Base-by-base conservation (phyloP, 2,797 vertebrate species). In the Distichodus sexfasciatus region DNA sequence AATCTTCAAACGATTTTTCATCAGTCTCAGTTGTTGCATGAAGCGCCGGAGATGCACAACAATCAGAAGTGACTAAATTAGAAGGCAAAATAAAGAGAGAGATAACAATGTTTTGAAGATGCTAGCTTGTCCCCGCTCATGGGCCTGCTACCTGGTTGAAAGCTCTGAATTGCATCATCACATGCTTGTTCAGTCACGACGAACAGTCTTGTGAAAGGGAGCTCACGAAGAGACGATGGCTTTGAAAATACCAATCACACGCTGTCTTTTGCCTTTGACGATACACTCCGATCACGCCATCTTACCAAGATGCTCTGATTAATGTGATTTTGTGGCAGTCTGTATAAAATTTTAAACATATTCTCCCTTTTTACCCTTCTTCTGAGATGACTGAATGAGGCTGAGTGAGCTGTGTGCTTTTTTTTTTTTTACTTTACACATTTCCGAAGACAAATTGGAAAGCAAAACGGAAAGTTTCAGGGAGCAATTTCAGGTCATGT, bases 401-500 rank as follows among this genome's bases (percentile, higher is more conserved):
- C 6, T 31, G 46, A 69, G 28, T 23, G 4, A 24, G 19, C 29
- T 36, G 15, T 8, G 8, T 36, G 48, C 50, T 15, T 35, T 62
- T 40, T 38, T 14, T 3, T 28, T 48, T 7, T 38, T 14, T 3
- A 26, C 40, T 7, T 17, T 7, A 17, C n/a, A 4, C 12, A 23
- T 54, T 47, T 43, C 48, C 41, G n/a, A 44, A 70, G 67, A 70
- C 46, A 44, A 54, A 70, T 54, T 11, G 47, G 2, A 1, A 23
- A 53, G 35, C 14, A 6, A 41, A 31, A 0, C 35, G 24, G 12
- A 6, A 31, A 29, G 29, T 44, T 70, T 62, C 26, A 24, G 19
- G 19, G 51, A 19, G 28, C 46, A 36, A 70, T 70, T 70, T 48
- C 1, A 36, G 28, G 46, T 51, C 67, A 53, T 62, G 38, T 58